Evolutionary conservation across 2,113 vertebrate genomes (phyloP).

Genomic region (Vulpes vulpes): DNA sequence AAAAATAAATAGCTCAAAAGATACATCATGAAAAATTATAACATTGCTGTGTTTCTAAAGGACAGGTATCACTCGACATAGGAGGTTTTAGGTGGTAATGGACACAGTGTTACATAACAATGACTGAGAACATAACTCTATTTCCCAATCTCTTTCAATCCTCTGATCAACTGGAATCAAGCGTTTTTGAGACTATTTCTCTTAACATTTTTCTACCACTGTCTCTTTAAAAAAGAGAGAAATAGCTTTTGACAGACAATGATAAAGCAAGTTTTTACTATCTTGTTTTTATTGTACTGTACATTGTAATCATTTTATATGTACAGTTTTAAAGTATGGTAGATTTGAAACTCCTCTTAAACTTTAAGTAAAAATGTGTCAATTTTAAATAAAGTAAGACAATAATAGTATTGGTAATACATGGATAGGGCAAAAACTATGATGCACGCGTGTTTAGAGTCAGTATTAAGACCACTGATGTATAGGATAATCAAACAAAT

Average conservation of each 20-base stretch:
- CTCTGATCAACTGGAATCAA: slow-evolving; percentile 24
- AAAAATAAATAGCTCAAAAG: neutral
- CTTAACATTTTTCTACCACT: neutral
- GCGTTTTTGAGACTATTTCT: neutral
- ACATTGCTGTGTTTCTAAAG: neutral
- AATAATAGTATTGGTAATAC: neutral
- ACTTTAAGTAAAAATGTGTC: neutral
- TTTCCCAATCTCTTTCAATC: neutral
- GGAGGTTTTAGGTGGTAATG: neutral
- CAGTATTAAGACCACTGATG: neutral
- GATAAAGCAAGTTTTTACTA: slow-evolving; percentile 14
- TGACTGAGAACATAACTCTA: neutral
- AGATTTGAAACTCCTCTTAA: neutral
- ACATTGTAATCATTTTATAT: neutral
- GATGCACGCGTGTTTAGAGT: neutral
- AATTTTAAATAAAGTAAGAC: neutral
- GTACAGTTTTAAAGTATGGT: neutral
- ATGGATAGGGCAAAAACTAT: neutral
- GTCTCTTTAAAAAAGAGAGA: neutral
- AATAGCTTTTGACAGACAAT: neutral
- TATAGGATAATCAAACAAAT: neutral
- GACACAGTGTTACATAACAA: neutral
- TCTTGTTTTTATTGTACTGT: slow-evolving; percentile 12
- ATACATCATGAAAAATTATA: neutral
- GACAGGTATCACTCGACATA: neutral